Base-by-base conservation (phyloP, 1,140 invertebrate genomes). In the Oedothorax gibbosus region DNA sequence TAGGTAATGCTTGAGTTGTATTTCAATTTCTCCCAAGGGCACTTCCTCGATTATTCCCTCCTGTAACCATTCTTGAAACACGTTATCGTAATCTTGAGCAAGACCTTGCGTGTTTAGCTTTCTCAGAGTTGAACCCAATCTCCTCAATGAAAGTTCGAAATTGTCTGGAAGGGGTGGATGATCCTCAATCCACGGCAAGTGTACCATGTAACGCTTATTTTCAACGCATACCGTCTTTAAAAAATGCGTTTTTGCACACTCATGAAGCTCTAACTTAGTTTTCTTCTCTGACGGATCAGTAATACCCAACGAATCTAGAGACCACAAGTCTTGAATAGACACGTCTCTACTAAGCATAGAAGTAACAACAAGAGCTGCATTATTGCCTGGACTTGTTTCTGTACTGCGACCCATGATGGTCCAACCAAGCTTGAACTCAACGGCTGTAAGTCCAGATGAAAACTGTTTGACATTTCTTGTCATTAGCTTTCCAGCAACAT, bases 361-460 rank as follows among this genome's bases (percentile, higher is more conserved):
- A 35, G 35, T 69, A 12, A 69, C 66, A 50, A 69, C n/a, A 20
- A 69, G 35, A 11, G 10, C 14, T 35, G 66, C 7, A 35, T 50
- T 50, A 0, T 69, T 35, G 15, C 14, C 15, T 5, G 50, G 15
- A 8, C 10, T 15, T 0, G 0, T 3, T 49, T 20, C 12, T 15
- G 6, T 10, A 49, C 0, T 35, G 21, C 50, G 11, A 0, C 66
- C 20, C n/a, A 69, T 20, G 15, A 69, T 7, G 7, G 66, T 69
- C 66, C 66, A 69, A 35, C 66, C 66, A 35, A 69, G 49, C 50
- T 50, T 69, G 15, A 49, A 35, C 10, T 69, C 21, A 15, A 69
- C 50, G 9, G 66, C 66, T 35, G 66, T 15, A 21, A 35, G 49
- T 20, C 66, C 35, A 2, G 35, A 69, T 0, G 21, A 1, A 21